Conservation (phyloP, 2,888 invertebrate species). For the Diachrysia chrysitis region DNA sequence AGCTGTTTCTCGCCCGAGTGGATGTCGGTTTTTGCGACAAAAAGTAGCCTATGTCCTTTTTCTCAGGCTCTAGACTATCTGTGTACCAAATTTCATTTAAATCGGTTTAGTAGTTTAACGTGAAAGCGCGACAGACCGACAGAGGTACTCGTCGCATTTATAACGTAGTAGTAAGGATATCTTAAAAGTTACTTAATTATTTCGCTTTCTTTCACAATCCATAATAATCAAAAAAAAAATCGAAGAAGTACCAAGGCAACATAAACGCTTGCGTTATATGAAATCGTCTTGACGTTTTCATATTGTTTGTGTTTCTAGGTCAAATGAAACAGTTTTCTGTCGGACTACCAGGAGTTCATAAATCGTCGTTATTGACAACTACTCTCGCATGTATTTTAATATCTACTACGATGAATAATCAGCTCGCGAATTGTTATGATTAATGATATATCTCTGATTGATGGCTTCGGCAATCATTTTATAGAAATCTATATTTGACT, state of each 20-base stretch:
- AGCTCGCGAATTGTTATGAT: slow-evolving; percentile 44
- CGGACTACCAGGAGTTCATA: background rate
- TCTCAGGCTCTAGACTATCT: too few relatives aligned
- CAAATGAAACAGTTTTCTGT: background rate
- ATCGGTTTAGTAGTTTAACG: too few relatives aligned
- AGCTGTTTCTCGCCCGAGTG: too few relatives aligned
- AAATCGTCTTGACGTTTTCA: background rate
- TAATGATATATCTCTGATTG: slow-evolving; percentile 51
- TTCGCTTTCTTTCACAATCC: too few relatives aligned
- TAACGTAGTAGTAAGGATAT: too few relatives aligned
- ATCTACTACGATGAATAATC: slow-evolving; percentile 29
- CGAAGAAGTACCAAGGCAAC: slow-evolving; percentile 1
- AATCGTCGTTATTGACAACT: background rate
- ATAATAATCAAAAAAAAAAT: background rate
- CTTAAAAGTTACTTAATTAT: too few relatives aligned
- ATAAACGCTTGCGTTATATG: too few relatives aligned
- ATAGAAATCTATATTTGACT: slow-evolving; percentile 29
- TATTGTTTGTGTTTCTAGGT: background rate
- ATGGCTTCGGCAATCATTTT: slow-evolving; percentile 34
- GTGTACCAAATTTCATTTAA: too few relatives aligned
- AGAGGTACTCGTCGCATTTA: background rate
- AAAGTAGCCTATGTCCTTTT: too few relatives aligned
- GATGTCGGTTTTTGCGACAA: too few relatives aligned
- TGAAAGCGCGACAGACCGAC: too few relatives aligned
- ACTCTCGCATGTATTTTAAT: slow-evolving; percentile 35